Conservation (phyloP, 2,888 invertebrate species). For the Bellardia bayeri region DNA sequence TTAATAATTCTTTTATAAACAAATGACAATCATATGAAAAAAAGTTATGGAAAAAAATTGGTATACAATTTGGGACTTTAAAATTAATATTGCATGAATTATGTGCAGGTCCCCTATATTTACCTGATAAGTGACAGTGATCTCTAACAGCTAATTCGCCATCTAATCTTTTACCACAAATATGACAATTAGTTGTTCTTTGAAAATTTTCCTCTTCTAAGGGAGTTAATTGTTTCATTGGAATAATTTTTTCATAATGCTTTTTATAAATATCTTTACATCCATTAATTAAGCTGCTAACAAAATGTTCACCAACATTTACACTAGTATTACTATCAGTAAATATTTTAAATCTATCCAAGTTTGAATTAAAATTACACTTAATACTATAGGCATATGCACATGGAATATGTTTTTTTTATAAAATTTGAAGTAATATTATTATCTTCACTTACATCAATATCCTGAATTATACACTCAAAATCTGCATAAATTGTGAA, state of each 20-base stretch:
- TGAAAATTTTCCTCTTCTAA: too few relatives aligned
- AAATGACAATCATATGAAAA: not conserved
- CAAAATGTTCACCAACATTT: too few relatives aligned
- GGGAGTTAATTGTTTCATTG: too few relatives aligned
- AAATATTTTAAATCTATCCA: not conserved
- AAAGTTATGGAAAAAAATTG: slow-evolving; percentile 8
- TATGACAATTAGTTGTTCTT: too few relatives aligned
- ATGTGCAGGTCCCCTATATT: slow-evolving; percentile 22
- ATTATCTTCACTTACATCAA: too few relatives aligned
- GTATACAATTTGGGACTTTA: not conserved
- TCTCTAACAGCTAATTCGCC: not conserved
- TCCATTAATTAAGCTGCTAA: too few relatives aligned
- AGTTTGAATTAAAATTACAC: not conserved
- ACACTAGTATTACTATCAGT: not conserved
- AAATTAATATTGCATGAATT: slow-evolving; percentile 15
- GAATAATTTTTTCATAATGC: too few relatives aligned
- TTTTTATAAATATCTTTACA: too few relatives aligned
- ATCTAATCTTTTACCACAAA: too few relatives aligned
- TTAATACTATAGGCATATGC: not conserved
- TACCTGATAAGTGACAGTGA: slow-evolving; percentile 10
- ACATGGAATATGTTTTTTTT: not conserved
- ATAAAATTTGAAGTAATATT: too few relatives aligned
- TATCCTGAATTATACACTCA: too few relatives aligned
- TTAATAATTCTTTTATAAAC: not conserved
- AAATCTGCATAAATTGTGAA: too few relatives aligned